Evolutionary conservation across 2,888 invertebrate species (phyloP), one percentile per base, ranked within the genome.

Genomic region (Drosophila siamana): DNA sequence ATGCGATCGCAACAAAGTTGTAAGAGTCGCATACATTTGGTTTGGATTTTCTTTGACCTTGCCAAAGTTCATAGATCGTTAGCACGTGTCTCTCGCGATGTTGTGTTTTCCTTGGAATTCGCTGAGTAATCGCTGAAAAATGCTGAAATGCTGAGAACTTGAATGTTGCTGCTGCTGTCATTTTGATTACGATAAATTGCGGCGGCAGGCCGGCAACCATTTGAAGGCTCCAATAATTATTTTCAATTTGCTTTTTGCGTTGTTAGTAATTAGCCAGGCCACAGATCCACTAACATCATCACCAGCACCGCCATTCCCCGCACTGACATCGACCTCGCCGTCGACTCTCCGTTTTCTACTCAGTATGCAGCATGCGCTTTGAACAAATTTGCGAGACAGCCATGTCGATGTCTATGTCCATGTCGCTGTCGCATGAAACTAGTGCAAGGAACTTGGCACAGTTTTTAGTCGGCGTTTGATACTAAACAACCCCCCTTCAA

Each of bases 391-490:
- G 9, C 69, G 60, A 79, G 69, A 79, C 69, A 82, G 59, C 68
- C 61, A 69, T 63, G 66, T 47, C 26, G 38, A 66, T 78, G 59
- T 67, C 52, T 40, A 71, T 78, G 60, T 73, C 77, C 82, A 73
- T 80, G 85, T 88, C 74, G 88, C 88, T 86, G 85, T 87, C 70
- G 86, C 63, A 66, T 69, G 71, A 78, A 82, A 78, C 81, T 78
- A 76, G 86, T 71, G 80, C 86, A 81, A 87, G 86, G 86, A 89
- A 85, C 85, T 85, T 85, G 88, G 85, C 85, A 89, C 89, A 82
- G 86, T 82, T 87, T 87, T 72, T 72, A 75, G 78, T 83, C 81
- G 68, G 78, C 78, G 80, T 79, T 66, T 78, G 72, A 77, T 74
- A 77, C 72, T 65, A 74, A 74, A 70, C 36, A 65, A 50, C 46